Base-by-base conservation (phyloP, 2,113 vertebrate species). In the Notarius lentiginosus region DNA sequence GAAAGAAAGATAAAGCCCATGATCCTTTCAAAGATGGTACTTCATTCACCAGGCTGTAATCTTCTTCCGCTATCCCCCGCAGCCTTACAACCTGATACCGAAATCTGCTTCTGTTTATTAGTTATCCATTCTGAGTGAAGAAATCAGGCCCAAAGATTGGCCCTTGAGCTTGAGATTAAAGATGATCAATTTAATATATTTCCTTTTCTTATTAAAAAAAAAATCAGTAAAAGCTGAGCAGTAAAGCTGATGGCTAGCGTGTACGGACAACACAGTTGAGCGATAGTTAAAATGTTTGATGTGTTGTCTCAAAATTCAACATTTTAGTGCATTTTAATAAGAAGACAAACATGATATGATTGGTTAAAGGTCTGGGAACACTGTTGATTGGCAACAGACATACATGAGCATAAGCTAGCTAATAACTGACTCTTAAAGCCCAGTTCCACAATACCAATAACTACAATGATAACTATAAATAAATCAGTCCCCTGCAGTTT, bases 1-100 rank as follows among this genome's bases (percentile, higher is more conserved):
- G 53, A 84, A 58, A 84, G 66, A 73, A 72, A 75, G 83, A 84
- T 84, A 84, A 84, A 84, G 66, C 68, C 11, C 53, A 84, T 73
- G 68, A 84, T 55, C 66, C 68, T 58, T 84, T 60, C 1, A 22
- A 15, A 41, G 55, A 84, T 68, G 60, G 22, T 47, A 84, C 55
- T 73, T 30, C 4, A 18, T 84, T 75, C 68, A 84, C 83, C 53
- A 4, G 83, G 30, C 68, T 84, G 12, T 84, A 84, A 84, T 84
- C 83, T 84, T 84, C 83, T 84, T 72, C 14, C 55, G 47, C 68
- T 75, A 47, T 72, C 83, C 83, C 83, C 83, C 20, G 83, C 68
- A 84, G 83, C 58, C 55, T 55, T 75, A 75, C 66, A 84, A 84
- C 68, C 83, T 84, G 68, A 84, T 84, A 84, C 7, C 22, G 1